phyloP scores from a whole-genome alignment of 37 sponge, comb jelly and placozoan genomes.

The Bolinopsis microptera region DNA sequence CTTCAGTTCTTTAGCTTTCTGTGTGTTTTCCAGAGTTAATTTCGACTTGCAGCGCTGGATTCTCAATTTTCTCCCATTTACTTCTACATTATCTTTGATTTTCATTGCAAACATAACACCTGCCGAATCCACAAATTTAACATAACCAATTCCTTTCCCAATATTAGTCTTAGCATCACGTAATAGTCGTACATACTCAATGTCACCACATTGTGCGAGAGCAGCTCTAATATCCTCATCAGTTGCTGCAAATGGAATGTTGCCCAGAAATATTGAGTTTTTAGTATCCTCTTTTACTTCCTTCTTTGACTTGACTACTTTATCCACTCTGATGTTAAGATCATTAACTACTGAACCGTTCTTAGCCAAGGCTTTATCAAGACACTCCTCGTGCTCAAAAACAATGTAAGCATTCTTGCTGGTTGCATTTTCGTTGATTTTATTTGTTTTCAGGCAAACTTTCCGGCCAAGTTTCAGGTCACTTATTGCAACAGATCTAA shows the following conservation, averaged over 20 bases:
- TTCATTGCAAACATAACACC: slow-evolving; percentile 80
- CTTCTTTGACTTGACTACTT: slow-evolving; percentile 10
- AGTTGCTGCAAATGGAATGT: slow-evolving; percentile 74
- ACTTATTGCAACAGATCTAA: slow-evolving; percentile 71
- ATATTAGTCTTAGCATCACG: slow-evolving; percentile 75
- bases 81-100: slow-evolving; percentile 66
- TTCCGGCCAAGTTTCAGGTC: slow-evolving; percentile 61
- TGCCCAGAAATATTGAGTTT: slow-evolving; percentile 79
- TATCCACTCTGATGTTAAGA: slow-evolving; percentile 76
- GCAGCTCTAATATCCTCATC: slow-evolving; percentile 71
- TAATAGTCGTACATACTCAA: slow-evolving; percentile 75
- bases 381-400: slow-evolving; percentile 65
- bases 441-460: slow-evolving; percentile 61
- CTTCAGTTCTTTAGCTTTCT: background rate
- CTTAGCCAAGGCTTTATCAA: slow-evolving; percentile 58
- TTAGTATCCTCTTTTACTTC: slow-evolving; percentile 57
- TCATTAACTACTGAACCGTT: slow-evolving; percentile 70
- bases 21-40: slow-evolving; percentile 41
- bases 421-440: slow-evolving; percentile 59
- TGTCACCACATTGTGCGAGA: slow-evolving; percentile 73
- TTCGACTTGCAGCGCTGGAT: slow-evolving; percentile 68
- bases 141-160: slow-evolving; percentile 87
- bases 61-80: slow-evolving; percentile 72
- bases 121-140: slow-evolving; percentile 72
- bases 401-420: slow-evolving; percentile 77